phyloP scores from a whole-genome alignment of 1,140 invertebrate species.

The Nasonia longicornis region DNA sequence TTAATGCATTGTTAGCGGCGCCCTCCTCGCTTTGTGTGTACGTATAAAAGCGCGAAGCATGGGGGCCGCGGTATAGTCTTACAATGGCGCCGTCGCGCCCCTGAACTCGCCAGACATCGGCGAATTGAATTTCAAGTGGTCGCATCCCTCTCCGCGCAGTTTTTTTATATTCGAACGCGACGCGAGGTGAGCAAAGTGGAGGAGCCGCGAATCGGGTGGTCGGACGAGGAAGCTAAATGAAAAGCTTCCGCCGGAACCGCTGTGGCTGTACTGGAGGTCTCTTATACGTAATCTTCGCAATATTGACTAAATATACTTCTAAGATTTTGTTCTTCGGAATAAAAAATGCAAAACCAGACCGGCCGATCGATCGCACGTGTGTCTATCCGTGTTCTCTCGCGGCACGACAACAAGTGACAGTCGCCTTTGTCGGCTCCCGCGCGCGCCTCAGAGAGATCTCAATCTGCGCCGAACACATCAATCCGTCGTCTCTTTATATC shows the following conservation, averaged over 20 bases:
- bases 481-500: slow-evolving; percentile 1
- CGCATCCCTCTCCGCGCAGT: slow-evolving; percentile 62
- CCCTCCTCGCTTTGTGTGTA: slow-evolving; percentile 44
- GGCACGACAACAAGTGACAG: neutral
- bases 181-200: no score
- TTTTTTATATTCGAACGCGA: neutral
- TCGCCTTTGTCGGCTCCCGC: neutral
- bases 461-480: slow-evolving; percentile 2
- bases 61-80: slow-evolving; percentile 67
- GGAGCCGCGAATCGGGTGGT: neutral
- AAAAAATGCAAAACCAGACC: neutral
- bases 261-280: neutral
- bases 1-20: slow-evolving; percentile 67
- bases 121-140: slow-evolving; percentile 71
- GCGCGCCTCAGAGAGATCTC: neutral
- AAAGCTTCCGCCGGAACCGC: neutral
- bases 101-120: slow-evolving; percentile 59
- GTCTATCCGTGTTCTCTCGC: no score
- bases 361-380: neutral
- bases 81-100: slow-evolving; percentile 60
- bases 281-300: neutral
- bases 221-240: neutral
- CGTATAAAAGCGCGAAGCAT: slow-evolving; percentile 64
- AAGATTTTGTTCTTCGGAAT: neutral
- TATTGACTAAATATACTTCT: neutral